Evolutionary conservation across 2,113 vertebrate species (phyloP).

Genomic region (Scortum barcoo): DNA sequence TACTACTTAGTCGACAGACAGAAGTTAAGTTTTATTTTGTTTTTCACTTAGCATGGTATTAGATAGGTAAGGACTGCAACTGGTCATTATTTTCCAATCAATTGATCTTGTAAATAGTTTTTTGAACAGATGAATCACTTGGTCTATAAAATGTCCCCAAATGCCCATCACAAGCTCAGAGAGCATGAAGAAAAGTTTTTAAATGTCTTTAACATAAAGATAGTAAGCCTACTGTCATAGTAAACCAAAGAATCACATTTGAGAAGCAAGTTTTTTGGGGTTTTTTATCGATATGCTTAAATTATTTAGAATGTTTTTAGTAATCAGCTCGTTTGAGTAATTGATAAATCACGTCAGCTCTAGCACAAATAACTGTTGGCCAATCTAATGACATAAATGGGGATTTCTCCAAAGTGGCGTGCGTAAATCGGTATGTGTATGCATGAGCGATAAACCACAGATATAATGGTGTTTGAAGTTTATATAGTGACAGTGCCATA

Average conservation of each 20-base stretch:
- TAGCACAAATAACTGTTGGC: not conserved
- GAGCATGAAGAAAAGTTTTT: not conserved
- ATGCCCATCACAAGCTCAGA: not conserved
- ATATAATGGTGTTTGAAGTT: not conserved
- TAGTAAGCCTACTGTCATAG: not conserved
- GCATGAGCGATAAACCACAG: not conserved
- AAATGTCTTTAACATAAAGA: not conserved
- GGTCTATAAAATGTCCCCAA: not conserved
- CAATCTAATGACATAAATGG: not conserved
- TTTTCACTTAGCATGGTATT: not conserved
- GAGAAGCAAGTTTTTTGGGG: not conserved
- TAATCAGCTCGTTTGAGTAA: not conserved
- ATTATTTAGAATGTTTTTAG: no score
- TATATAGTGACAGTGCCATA: not conserved
- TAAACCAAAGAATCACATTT: not conserved
- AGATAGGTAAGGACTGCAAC: not conserved
- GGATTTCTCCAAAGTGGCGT: not conserved
- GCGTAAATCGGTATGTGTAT: not conserved
- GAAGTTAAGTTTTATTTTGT: not conserved
- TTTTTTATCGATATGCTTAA: no score
- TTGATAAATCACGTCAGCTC: not conserved
- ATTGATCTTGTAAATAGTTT: not conserved
- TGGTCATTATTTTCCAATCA: not conserved
- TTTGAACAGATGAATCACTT: not conserved
- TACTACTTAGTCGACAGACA: not conserved